Evolutionary conservation across 2,888 invertebrate genomes (phyloP), one percentile per base, ranked within the genome.

Genomic region (Papilio demoleus): DNA sequence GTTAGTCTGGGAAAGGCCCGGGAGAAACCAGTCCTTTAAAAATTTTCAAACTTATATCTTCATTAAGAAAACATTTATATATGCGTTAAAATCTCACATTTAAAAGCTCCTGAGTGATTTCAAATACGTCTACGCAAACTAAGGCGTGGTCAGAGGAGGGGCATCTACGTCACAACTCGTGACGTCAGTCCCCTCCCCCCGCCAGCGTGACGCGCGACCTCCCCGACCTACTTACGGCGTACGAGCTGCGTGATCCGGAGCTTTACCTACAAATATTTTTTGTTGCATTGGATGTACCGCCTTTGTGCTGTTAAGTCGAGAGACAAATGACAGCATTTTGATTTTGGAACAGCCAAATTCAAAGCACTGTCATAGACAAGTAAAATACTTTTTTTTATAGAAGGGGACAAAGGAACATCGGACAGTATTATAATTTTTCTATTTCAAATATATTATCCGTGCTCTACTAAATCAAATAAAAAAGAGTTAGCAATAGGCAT

Each of bases 81-180:
- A 34, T 40, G n/a, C 5, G 22, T 12, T 11, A 11, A 65, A 38
- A 64, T 50, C 65, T 42, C 19, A 34, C n/a, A 59, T 34, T 47
- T 11, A 9, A 50, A 67, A 67, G 50, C 60, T 61, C 61, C 53
- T 40, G 4, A 53, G 27, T 36, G 50, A 8, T 8, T 9, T 27
- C 42, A 31, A 63, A 63, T 45, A 63, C 42, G 58, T 64, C 56
- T 36, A 64, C 47, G 63, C 50, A 40, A 50, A 65, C 60, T 74
- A 76, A 79, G 85, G 85, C 84, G 85, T 85, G 85, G 82, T 76
- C 68, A 78, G 80, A 76, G 85, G 85, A 78, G 82, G 83, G 82
- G 82, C 83, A 56, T 79, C 85, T 85, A 88, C 88, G 88, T 90
- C 88, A 88, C 78, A 70, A 42, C 71, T 53, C 60, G 77, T 84